Base-by-base conservation (phyloP, 2,888 invertebrate genomes). In the Drosophila meridiana region DNA sequence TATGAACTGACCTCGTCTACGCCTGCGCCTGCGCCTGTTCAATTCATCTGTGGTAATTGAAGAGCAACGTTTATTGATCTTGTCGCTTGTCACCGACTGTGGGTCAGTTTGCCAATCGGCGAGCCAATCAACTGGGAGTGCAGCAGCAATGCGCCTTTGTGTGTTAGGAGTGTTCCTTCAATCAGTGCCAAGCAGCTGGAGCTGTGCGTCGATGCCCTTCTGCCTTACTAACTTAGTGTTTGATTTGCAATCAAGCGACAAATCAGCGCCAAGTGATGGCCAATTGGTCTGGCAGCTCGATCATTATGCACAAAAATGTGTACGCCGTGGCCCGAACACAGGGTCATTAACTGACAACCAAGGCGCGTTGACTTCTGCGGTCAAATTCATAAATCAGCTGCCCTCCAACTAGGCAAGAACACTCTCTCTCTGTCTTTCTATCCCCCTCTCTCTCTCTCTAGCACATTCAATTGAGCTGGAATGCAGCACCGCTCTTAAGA, bases 301-400 rank as follows among this genome's bases (percentile, higher is more conserved):
- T 68, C 78, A 65, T 77, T 70, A 83, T 63, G 81, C 65, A 68
- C 34, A 68, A 76, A 76, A 56, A 56, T 30, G 38, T 42, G 61
- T 55, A 60, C 47, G 50, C 50, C 4, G 38, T 63, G 65, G 76
- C 69, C 61, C 89, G 87, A 42, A 30, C 30, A 47, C 58, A 58
- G 89, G 89, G 89, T 84, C 84, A 84, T 84, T 84, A 84, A 89
- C 84, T 84, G 89, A 59, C 71, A 30, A n/a, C 38, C 47, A 40
- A 48, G 40, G 52, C 59, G 48, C 80, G 70, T 76, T 78, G 77
- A 80, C 78, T 78, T 80, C 67, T 58, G 45, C 87, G 90, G 87
- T 87, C 87, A 87, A 87, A 87, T 87, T 87, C 87, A 87, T 87
- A 87, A 87, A 87, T 87, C 87, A 87, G 87, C 67, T 68, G 63